Conservation (phyloP, 2,797 vertebrate species). For the Novumbra hubbsi region DNA sequence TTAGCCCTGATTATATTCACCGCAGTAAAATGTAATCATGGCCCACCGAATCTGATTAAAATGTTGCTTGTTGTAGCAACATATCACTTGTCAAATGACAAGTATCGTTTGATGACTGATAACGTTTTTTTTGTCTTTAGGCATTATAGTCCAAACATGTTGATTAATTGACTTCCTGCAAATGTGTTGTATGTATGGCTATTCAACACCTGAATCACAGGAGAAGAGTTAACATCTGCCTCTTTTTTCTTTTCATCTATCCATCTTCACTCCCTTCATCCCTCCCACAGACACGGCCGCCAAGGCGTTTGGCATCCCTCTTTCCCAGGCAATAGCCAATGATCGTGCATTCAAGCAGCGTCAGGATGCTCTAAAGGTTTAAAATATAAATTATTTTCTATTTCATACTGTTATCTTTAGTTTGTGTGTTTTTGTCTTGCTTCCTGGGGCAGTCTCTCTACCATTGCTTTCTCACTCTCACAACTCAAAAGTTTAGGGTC, state of each 20-base stretch:
- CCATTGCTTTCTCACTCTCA: too few species aligned
- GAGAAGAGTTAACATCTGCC: neutral
- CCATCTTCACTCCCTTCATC: neutral
- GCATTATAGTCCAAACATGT: neutral
- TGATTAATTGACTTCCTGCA: neutral
- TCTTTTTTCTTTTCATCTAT: neutral
- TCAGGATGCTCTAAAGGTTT: conserved; percentile 75
- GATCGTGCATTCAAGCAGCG: conserved; percentile 76
- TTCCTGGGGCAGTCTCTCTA: too few species aligned
- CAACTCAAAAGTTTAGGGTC: too few species aligned
- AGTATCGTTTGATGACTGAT: too few species aligned
- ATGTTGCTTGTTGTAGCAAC: too few species aligned
- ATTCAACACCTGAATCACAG: neutral
- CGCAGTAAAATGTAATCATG: too few species aligned
- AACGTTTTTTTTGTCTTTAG: neutral
- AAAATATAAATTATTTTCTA: too few species aligned
- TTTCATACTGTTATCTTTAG: too few species aligned
- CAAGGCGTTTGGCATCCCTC: conserved; percentile 85
- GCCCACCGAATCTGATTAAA: too few species aligned
- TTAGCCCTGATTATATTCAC: too few species aligned
- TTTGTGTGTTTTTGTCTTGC: too few species aligned
- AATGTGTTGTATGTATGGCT: neutral
- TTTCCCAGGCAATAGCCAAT: conserved; percentile 82
- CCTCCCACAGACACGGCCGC: conserved; percentile 67
- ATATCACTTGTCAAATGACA: too few species aligned